Evolutionary conservation across 2,797 vertebrate species (phyloP).

Genomic region (Luscinia luscinia): DNA sequence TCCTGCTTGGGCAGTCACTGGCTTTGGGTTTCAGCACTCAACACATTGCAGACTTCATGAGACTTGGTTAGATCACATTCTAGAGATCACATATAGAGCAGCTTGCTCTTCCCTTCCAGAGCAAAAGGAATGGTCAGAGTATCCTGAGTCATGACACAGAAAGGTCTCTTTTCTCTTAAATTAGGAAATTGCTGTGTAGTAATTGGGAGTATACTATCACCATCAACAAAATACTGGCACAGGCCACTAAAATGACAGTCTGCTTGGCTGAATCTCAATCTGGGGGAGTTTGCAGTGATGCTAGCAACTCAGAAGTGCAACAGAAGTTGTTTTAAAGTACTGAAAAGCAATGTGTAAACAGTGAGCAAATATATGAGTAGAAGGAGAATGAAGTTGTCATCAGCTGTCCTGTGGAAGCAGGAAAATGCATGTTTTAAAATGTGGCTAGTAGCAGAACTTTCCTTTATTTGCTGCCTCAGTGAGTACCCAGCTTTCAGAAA

Average conservation of each 20-base stretch:
- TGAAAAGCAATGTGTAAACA: conserved; percentile 29
- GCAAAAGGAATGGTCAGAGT: not conserved
- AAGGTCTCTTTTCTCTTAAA: not conserved
- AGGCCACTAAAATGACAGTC: not conserved
- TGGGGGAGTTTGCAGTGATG: not conserved
- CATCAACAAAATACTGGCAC: conserved; percentile 1
- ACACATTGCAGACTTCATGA: not conserved
- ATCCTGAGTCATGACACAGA: not conserved
- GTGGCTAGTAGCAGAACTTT: not conserved
- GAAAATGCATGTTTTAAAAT: not conserved
- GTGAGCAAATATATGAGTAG: not conserved
- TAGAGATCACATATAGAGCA: not conserved
- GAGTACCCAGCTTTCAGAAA: not conserved
- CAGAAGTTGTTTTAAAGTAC: conserved; percentile 28
- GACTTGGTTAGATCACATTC: not conserved
- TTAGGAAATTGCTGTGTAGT: not conserved
- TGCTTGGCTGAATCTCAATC: conserved; percentile 11
- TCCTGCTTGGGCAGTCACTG: not conserved
- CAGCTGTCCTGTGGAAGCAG: not conserved
- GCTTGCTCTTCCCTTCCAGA: not conserved
- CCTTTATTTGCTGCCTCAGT: not conserved
- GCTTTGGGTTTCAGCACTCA: not conserved
- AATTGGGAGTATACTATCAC: not conserved
- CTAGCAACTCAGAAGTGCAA: not conserved
- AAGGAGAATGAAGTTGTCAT: conserved; percentile 28